A percentile compares a stretch with the other conserved stretches of the same genome.
These are phyloP conservation scores for Perithous albicinctus DNA, from an alignment of 2,888 invertebrate genomes.

Conservation along the genomic window DNA sequence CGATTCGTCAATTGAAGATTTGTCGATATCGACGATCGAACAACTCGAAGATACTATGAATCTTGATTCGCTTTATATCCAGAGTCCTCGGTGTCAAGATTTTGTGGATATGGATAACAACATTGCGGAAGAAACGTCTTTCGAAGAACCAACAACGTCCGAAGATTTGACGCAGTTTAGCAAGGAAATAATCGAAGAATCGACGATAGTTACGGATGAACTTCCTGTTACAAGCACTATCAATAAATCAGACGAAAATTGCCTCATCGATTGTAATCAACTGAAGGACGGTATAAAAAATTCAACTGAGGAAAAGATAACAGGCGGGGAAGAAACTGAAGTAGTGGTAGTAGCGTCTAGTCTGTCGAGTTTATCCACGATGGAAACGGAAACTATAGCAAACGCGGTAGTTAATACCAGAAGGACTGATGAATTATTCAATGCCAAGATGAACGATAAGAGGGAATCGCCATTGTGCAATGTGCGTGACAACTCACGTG, in stretches of 20 bases:
- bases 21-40: too few species aligned
- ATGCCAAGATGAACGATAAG: slow-evolving; percentile 28
- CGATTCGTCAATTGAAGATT: slow-evolving; percentile 52
- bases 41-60: slow-evolving; percentile 55
- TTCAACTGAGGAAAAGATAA: neutral
- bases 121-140: neutral
- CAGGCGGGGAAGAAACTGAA: neutral
- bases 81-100: neutral
- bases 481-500: slow-evolving; percentile 7
- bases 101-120: slow-evolving; percentile 3
- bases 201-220: slow-evolving; percentile 40
- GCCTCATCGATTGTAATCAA: slow-evolving; percentile 46
- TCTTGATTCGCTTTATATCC: slow-evolving; percentile 34
- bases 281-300: neutral
- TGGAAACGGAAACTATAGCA: slow-evolving; percentile 11
- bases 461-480: slow-evolving; percentile 18
- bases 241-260: neutral
- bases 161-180: neutral
- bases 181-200: slow-evolving; percentile 12
- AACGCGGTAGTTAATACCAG: neutral
- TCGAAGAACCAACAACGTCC: slow-evolving; percentile 7
- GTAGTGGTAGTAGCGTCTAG: neutral
- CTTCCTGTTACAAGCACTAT: slow-evolving; percentile 14
- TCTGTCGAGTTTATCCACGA: neutral
- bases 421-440: slow-evolving; percentile 19